A percentile compares a stretch with the other conserved stretches of the same genome.
phyloP scores from a whole-genome alignment of 2,113 vertebrate genomes.

The Psittacula cyanocephala region DNA sequence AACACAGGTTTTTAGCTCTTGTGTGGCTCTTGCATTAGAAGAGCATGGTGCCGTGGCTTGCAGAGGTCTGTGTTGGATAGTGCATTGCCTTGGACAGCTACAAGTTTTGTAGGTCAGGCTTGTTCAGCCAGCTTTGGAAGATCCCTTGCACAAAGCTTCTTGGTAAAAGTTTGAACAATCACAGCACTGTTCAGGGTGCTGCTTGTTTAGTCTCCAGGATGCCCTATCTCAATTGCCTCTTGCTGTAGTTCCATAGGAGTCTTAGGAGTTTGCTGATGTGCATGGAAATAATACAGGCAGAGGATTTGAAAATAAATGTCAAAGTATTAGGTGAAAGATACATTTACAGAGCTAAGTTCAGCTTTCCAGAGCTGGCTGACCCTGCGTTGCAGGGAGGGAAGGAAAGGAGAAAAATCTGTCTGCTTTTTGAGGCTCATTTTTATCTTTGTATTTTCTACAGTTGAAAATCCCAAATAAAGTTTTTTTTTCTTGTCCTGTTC shows the following conservation, averaged over 20 bases:
- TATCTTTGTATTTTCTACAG: not conserved
- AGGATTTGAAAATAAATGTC: not conserved
- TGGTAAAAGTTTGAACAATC: accelerated
- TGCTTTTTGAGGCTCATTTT: not conserved
- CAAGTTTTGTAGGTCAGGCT: not conserved
- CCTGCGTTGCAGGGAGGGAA: not conserved
- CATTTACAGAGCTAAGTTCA: not conserved
- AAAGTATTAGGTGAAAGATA: not conserved
- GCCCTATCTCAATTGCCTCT: not conserved
- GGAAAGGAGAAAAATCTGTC: not conserved
- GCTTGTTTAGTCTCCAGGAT: not conserved
- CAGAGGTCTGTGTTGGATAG: accelerated
- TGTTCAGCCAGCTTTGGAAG: not conserved
- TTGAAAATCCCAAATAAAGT: not conserved
- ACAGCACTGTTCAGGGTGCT: not conserved
- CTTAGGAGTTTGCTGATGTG: not conserved
- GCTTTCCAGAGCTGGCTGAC: not conserved
- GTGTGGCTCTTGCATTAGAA: accelerated
- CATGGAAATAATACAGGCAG: not conserved
- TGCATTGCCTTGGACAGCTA: not conserved
- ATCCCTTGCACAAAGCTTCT: not conserved
- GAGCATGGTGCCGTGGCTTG: not conserved
- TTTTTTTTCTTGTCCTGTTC: not conserved
- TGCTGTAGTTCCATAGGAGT: not conserved
- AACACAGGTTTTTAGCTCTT: not conserved